Evolutionary conservation across 2,113 vertebrate genomes (phyloP).

Genomic region (Todiramphus saurophagus): DNA sequence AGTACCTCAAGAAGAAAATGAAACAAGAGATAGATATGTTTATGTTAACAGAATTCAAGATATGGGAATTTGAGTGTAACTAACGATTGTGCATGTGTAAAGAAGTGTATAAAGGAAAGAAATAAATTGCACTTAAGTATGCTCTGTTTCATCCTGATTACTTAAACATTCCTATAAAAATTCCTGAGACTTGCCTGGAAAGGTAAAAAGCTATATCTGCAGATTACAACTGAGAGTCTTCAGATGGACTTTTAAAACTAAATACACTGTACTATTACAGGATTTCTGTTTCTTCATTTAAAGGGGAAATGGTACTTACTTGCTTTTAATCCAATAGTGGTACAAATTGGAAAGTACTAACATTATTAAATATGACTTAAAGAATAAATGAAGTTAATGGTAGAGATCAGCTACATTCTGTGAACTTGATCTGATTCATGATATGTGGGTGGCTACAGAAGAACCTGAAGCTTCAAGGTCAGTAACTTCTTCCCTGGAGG

Average conservation of each 20-base stretch:
- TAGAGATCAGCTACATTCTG: neutral
- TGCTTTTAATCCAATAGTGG: neutral
- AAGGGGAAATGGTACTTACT: neutral
- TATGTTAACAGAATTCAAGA: neutral
- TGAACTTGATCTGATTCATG: neutral
- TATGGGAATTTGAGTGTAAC: neutral
- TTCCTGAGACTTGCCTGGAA: neutral
- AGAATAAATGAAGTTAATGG: neutral
- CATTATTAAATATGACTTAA: neutral
- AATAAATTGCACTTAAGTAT: neutral
- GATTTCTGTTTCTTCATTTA: neutral
- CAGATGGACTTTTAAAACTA: neutral
- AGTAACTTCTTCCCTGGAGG: neutral
- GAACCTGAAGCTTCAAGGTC: neutral
- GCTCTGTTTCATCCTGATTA: neutral
- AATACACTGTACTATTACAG: neutral
- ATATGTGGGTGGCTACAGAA: accelerated
- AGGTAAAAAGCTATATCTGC: neutral
- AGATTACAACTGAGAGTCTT: neutral
- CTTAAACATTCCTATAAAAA: neutral
- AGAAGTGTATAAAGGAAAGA: neutral
- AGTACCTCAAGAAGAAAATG: neutral
- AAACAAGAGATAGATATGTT: neutral
- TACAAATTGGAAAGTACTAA: neutral
- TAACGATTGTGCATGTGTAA: neutral